These are phyloP conservation scores for Propithecus coquereli DNA, from an alignment of 2,113 vertebrate species.

Conservation along the genomic window DNA sequence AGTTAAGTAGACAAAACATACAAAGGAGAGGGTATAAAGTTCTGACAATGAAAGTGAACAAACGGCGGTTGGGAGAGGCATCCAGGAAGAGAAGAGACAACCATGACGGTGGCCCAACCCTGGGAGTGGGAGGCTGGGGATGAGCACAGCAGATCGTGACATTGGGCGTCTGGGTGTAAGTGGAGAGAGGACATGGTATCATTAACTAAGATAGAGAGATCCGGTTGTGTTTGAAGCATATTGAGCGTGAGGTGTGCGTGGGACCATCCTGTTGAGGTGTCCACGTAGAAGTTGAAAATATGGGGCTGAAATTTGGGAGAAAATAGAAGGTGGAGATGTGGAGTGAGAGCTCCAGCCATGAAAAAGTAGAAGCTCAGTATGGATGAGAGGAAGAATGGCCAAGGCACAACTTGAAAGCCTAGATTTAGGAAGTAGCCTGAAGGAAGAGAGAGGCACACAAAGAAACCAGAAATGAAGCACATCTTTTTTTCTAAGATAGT, in stretches of 20 bases:
- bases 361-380: neutral
- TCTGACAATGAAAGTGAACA: neutral
- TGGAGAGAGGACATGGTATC: neutral
- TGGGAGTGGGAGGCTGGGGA: too few relatives aligned
- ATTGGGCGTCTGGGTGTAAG: neutral
- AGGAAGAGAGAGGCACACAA: neutral
- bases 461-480: neutral
- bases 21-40: neutral
- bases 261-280: neutral
- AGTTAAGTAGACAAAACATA: neutral
- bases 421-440: neutral
- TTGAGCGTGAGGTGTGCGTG: neutral
- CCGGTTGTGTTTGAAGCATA: neutral
- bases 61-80: neutral
- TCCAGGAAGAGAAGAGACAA: neutral
- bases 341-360: neutral
- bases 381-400: neutral
- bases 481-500: neutral
- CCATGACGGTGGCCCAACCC: fast-evolving
- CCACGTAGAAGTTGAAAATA: neutral
- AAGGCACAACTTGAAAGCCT: neutral
- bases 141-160: neutral
- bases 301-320: too few relatives aligned
- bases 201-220: neutral
- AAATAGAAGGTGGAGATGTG: neutral